phyloP scores from a whole-genome alignment of 2,888 invertebrate genomes.

The Cryptophagus acutangulus region DNA sequence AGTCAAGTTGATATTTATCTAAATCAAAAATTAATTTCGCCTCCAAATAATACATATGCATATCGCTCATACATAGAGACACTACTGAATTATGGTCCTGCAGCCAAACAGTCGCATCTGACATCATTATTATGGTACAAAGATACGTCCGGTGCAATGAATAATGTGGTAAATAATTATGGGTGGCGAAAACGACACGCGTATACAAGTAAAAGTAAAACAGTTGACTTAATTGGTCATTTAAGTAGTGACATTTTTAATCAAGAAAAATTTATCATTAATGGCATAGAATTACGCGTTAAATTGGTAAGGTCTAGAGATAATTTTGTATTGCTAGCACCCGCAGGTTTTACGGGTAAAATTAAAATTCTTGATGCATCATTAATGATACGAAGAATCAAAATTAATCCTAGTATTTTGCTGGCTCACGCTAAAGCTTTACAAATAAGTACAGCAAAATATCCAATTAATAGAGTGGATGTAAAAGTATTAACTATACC shows the following conservation, averaged over 20 bases:
- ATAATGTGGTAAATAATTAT: neutral
- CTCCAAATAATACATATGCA: too few relatives aligned
- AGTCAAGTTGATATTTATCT: too few relatives aligned
- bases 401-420: neutral
- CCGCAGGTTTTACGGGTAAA: neutral
- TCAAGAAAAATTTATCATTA: neutral
- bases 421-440: neutral
- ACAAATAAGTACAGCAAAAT: neutral
- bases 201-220: neutral
- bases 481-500: constrained; percentile 26
- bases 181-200: neutral
- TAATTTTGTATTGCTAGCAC: neutral
- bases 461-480: too few relatives aligned
- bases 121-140: neutral
- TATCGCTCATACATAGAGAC: neutral
- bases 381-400: neutral
- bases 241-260: too few relatives aligned
- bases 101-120: too few relatives aligned
- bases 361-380: neutral
- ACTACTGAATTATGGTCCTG: too few relatives aligned
- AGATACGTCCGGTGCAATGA: neutral
- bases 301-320: neutral
- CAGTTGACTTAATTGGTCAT: too few relatives aligned
- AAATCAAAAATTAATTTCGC: too few relatives aligned
- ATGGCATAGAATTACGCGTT: neutral